These are phyloP conservation scores for Microdon myrmicae DNA, from an alignment of 2,888 invertebrate species.

Conservation along the genomic window DNA sequence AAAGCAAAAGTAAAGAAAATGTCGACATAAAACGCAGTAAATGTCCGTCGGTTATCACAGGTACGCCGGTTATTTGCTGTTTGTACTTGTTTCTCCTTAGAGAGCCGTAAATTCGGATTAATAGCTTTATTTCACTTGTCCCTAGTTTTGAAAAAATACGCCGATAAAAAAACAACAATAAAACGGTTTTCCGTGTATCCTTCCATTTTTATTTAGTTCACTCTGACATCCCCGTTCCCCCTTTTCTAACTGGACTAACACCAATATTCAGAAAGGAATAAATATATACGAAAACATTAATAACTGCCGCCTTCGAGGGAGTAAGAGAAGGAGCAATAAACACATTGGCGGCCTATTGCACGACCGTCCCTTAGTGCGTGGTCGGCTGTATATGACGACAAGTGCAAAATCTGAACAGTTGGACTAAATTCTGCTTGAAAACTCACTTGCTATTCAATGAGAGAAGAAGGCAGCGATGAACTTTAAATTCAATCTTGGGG, in stretches of 20 bases:
- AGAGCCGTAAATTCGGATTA: constrained; percentile 39
- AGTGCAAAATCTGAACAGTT: constrained; percentile 29
- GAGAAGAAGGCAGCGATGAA: constrained; percentile 19
- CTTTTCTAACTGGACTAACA: constrained; percentile 8
- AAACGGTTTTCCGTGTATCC: too few species aligned
- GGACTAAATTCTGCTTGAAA: constrained; percentile 34
- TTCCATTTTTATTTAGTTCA: constrained; percentile 2
- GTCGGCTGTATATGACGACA: constrained; percentile 6
- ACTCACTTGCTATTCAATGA: constrained; percentile 30
- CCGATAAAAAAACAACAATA: constrained; percentile 3
- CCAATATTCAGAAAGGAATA: constrained; percentile 29
- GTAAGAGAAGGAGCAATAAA: constrained; percentile 13
- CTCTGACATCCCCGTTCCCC: not conserved
- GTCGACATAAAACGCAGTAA: not conserved
- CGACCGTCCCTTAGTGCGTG: constrained; percentile 7
- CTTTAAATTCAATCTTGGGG: constrained; percentile 42
- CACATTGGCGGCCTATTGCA: too few species aligned
- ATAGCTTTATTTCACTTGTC: constrained; percentile 38
- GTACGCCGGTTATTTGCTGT: constrained; percentile 19
- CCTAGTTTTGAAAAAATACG: constrained; percentile 15
- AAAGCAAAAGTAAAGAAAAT: not conserved
- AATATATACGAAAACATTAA: too few species aligned
- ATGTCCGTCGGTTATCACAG: constrained; percentile 11
- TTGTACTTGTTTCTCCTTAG: constrained; percentile 11
- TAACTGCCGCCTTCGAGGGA: constrained; percentile 21